Conservation (phyloP, 1,140 invertebrate species). For the Bombus consobrinus region DNA sequence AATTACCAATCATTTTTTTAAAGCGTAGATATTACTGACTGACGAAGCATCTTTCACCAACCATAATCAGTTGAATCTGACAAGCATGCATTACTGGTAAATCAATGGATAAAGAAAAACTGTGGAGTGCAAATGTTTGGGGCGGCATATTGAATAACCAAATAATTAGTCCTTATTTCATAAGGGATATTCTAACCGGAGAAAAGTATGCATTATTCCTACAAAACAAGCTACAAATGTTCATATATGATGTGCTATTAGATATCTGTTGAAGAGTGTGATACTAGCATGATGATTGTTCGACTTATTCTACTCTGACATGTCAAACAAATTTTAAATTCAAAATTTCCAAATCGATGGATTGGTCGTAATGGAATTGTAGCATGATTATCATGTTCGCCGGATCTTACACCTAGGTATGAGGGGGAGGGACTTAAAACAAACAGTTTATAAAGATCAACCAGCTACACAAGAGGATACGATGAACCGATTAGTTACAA, state of each 20-base stretch:
- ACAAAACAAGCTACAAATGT: neutral
- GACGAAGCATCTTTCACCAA: neutral
- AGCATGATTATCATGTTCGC: neutral
- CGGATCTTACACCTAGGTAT: neutral
- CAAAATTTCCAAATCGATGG: neutral
- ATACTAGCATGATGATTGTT: neutral
- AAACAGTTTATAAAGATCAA: too few species aligned
- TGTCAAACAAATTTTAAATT: neutral
- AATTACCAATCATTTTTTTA: constrained; percentile 2
- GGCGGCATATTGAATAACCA: neutral
- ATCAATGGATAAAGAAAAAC: neutral
- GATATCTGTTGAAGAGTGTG: neutral
- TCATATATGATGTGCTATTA: neutral
- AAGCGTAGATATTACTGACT: neutral
- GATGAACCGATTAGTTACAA: too few species aligned
- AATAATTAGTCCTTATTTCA: neutral
- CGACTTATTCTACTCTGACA: too few species aligned
- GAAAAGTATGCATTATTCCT: too few species aligned
- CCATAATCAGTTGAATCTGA: neutral
- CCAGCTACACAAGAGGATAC: too few species aligned
- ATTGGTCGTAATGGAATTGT: neutral
- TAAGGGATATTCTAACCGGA: neutral
- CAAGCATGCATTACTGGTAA: constrained; percentile 5
- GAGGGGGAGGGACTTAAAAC: too few species aligned
- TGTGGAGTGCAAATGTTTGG: neutral